Conservation (phyloP, 2,888 invertebrate genomes). For the Leucozona laternaria region DNA sequence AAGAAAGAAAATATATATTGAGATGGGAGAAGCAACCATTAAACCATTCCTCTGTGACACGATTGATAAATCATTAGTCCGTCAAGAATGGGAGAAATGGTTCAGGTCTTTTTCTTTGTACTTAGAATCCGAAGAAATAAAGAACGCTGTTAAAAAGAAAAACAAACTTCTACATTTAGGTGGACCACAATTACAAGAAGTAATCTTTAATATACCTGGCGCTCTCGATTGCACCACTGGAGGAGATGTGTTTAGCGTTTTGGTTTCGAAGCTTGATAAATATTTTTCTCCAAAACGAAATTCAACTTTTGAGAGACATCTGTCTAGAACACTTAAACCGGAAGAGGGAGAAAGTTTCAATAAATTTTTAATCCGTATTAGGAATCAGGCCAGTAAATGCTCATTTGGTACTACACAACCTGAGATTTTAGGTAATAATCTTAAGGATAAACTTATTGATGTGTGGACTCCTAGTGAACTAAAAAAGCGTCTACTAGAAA, state of each 20-base stretch:
- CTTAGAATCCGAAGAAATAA: no score
- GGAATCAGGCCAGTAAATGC: background rate
- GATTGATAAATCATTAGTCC: no score
- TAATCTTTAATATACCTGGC: background rate
- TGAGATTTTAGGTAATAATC: background rate
- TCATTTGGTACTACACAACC: background rate
- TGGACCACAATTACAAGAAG: background rate
- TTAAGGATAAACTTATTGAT: background rate
- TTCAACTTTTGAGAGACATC: background rate
- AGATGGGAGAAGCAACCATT: no score
- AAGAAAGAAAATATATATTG: no score
- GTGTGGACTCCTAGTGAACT: background rate
- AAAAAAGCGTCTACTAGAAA: background rate
- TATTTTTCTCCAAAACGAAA: background rate
- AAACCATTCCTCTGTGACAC: no score
- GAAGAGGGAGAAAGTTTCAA: background rate
- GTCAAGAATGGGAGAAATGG: no score
- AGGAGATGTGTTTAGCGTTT: background rate
- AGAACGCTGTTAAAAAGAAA: background rate
- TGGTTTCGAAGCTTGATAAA: background rate
- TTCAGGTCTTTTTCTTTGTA: no score
- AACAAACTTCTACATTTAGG: background rate
- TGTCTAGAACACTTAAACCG: background rate
- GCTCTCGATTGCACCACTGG: background rate
- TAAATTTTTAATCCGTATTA: no score